Conservation (phyloP, 2,113 vertebrate genomes). For the Paedocypris sp. region DNA sequence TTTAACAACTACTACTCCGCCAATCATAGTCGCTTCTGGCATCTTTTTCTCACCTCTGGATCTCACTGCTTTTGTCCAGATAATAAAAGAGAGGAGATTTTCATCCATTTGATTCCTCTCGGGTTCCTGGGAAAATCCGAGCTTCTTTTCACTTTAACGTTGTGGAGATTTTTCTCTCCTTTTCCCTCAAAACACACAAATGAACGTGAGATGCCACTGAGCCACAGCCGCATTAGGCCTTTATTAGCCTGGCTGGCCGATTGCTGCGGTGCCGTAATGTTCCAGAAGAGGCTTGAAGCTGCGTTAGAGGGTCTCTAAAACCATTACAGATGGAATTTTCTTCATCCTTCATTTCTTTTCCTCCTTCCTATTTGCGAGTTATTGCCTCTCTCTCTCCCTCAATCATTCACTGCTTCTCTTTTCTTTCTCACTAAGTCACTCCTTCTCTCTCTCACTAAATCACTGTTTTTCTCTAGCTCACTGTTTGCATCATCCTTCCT, state of each 20-base stretch:
- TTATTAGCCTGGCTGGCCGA: conserved; percentile 14
- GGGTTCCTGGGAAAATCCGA: conserved; percentile 12
- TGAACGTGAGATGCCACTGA: conserved; percentile 8
- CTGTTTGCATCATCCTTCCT: too few relatives aligned
- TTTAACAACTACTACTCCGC: neutral
- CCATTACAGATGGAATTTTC: conserved; percentile 23
- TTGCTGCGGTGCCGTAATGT: conserved; percentile 2
- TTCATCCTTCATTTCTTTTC: conserved; percentile 19
- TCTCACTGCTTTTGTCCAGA: neutral
- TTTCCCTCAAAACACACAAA: conserved; percentile 6
- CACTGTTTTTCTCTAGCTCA: too few relatives aligned
- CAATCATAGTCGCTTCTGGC: neutral
- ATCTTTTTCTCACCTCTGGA: neutral
- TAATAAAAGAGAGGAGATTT: neutral
- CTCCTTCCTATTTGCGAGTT: conserved; percentile 14
- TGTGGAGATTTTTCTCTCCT: neutral
- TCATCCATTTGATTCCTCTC: conserved; percentile 1
- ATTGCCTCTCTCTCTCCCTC: conserved; percentile 13
- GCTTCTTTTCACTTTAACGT: conserved; percentile 23
- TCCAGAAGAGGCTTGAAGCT: conserved; percentile 9
- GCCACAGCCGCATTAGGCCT: conserved; percentile 22
- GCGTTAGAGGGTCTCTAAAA: conserved; percentile 19
- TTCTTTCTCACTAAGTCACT: too few relatives aligned
- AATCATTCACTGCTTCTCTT: too few relatives aligned
- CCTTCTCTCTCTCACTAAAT: too few relatives aligned